Percentiles rank a stretch among this genome's conserved stretches.
These are phyloP conservation scores for Melitaea cinxia DNA, from an alignment of 1,140 invertebrate species.

Conservation along the genomic window DNA sequence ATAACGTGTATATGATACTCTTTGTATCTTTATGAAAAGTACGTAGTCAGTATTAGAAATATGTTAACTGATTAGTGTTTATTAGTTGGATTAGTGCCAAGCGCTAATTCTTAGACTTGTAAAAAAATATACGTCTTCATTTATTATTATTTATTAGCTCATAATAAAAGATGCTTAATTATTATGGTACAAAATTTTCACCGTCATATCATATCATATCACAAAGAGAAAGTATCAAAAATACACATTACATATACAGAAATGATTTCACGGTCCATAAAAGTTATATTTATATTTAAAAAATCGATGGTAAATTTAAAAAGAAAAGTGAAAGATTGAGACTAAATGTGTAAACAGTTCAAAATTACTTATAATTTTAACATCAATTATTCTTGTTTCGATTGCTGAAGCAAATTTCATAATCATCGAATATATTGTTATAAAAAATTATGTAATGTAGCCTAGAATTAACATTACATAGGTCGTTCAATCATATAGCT, in stretches of 20 bases:
- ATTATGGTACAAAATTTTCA: constrained; percentile 70
- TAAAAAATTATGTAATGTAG: constrained; percentile 33
- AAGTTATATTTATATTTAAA: constrained; percentile 12
- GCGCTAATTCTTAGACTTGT: constrained; percentile 34
- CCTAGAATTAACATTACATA: constrained; percentile 49
- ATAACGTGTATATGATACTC: constrained; percentile 18
- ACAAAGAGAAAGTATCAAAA: constrained; percentile 40
- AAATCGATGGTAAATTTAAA: constrained; percentile 1
- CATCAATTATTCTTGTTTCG: not conserved
- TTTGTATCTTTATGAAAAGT: constrained; percentile 13
- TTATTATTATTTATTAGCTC: not conserved
- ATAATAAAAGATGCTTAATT: constrained; percentile 13
- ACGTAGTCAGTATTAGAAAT: constrained; percentile 18
- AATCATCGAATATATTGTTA: constrained; percentile 8
- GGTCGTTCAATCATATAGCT: constrained; percentile 52
- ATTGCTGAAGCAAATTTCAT: not conserved
- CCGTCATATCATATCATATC: constrained; percentile 76
- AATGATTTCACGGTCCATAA: constrained; percentile 39
- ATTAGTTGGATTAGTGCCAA: constrained; percentile 40
- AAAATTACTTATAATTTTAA: not conserved
- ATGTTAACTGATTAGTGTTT: constrained; percentile 16
- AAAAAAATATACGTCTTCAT: constrained; percentile 6
- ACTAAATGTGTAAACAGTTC: not conserved
- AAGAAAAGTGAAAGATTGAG: not conserved
- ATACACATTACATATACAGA: constrained; percentile 22